Conservation (phyloP, 1,140 invertebrate species). For the Penaeus japonicus region DNA sequence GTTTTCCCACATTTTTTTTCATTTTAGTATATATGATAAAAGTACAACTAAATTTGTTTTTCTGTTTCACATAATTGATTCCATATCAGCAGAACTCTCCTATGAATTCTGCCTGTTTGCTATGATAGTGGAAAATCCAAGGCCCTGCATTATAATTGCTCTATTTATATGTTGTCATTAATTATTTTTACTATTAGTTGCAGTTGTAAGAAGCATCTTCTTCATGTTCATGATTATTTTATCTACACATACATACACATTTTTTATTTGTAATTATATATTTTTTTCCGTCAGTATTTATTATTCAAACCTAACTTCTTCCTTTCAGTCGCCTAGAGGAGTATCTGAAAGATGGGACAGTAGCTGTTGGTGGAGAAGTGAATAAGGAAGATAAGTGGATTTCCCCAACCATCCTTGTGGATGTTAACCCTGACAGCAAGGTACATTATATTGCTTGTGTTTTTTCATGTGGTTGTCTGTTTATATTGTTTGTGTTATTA, state of each 20-base stretch:
- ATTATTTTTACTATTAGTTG: too few species aligned
- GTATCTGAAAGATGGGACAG: slow-evolving; percentile 64
- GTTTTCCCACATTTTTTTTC: too few species aligned
- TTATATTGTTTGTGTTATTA: neutral
- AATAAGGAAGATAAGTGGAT: slow-evolving; percentile 81
- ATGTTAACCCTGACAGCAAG: slow-evolving; percentile 65
- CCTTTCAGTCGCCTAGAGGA: slow-evolving; percentile 50
- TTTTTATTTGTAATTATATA: neutral
- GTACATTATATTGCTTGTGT: neutral
- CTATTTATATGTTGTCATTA: too few species aligned
- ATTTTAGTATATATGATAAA: too few species aligned
- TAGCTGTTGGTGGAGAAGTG: slow-evolving; percentile 80
- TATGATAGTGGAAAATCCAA: too few species aligned
- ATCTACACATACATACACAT: slow-evolving; percentile 65
- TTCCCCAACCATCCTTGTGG: slow-evolving; percentile 81
- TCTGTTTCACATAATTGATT: too few species aligned
- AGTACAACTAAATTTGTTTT: too few species aligned
- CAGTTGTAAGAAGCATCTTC: too few species aligned
- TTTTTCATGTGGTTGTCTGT: neutral
- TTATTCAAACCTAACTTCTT: neutral
- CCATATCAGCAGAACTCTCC: too few species aligned
- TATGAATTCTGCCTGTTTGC: too few species aligned
- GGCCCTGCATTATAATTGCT: too few species aligned
- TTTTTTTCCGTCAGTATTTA: neutral
- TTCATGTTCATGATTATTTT: neutral